Evolutionary conservation across 2,888 invertebrate genomes (phyloP), one percentile per base, ranked within the genome.

Genomic region (Limnephilus rhombicus): DNA sequence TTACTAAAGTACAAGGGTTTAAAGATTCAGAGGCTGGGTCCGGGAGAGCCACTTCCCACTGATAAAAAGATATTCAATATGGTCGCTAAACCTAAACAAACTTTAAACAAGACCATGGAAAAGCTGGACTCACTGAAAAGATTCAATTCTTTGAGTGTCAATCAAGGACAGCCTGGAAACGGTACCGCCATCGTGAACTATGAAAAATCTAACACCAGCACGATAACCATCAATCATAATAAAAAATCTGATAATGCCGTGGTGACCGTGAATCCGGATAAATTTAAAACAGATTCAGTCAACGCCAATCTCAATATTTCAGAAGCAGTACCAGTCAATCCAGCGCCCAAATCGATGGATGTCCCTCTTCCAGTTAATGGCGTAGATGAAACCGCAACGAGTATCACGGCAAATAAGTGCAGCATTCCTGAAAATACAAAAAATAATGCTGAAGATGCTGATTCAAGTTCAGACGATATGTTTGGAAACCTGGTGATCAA

Each of bases 71-170:
- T 68, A 37, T 83, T 41, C 41, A 83, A 37, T 37, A 34, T 34
- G 24, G 83, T 34, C 24, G 2, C 34, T 83, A 34, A 34, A 34
- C 18, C 41, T 37, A 37, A 37, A 34, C 83, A 83, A 37, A 86
- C 41, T 45, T 45, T 94, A 94, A 95, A 94, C 89, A 95, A 95
- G 53, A 95, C 95, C 0, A 94, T 94, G 0, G 94, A 94, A 1
- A 95, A 95, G 93, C 94, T 95, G 29, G 95, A 95, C 85, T 95
- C 94, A 91, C 87, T 95, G 2, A 80, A 88, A 18, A 88, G 68
- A 88, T 80, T 29, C 29, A 88, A 88, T 24, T 31, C 86, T 29
- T 45, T 86, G 45, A 86, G 45, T 13, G 86, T 86, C 24, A 86
- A 86, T 45, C 86, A 86, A 45, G 45, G 29, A 37, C 45, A 45